Evolutionary conservation across 2,888 invertebrate species (phyloP).

Genomic region (Archips xylosteana): DNA sequence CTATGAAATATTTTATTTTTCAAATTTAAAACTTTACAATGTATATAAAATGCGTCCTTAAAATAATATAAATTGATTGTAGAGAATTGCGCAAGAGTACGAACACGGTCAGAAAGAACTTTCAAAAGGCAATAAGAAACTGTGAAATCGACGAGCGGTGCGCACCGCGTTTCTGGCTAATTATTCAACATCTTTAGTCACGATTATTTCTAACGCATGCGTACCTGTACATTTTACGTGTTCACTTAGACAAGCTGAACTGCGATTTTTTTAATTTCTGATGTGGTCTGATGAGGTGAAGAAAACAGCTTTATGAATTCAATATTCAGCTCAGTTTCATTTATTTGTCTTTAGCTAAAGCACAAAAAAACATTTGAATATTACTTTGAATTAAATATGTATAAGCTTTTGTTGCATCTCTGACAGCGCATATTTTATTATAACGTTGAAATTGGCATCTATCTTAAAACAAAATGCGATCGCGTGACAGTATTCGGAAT

Average conservation of each 20-base stretch:
- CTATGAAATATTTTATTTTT: too few relatives aligned
- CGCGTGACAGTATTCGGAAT: constrained; percentile 57
- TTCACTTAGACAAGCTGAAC: constrained; percentile 14
- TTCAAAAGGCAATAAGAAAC: constrained; percentile 80
- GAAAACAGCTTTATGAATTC: too few relatives aligned
- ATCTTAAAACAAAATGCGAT: constrained; percentile 43
- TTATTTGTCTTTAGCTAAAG: too few relatives aligned
- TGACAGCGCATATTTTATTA: constrained; percentile 21
- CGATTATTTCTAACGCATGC: constrained; percentile 69
- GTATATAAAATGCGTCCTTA: constrained; percentile 57
- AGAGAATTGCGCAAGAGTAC: constrained; percentile 61
- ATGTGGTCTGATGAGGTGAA: too few relatives aligned
- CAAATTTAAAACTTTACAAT: constrained; percentile 43
- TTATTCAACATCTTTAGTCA: constrained; percentile 74
- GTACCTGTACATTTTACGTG: constrained; percentile 50
- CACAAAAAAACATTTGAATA: too few relatives aligned
- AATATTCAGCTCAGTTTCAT: too few relatives aligned
- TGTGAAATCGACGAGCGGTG: constrained; percentile 72
- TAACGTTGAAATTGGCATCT: constrained; percentile 19
- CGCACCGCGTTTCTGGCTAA: constrained; percentile 70
- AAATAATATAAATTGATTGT: constrained; percentile 55
- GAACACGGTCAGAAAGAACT: constrained; percentile 65
- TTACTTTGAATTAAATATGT: constrained; percentile 21
- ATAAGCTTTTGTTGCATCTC: constrained; percentile 19
- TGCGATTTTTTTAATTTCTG: neutral